Conservation (phyloP, 2,113 vertebrate genomes). For the Varanus salvator region DNA sequence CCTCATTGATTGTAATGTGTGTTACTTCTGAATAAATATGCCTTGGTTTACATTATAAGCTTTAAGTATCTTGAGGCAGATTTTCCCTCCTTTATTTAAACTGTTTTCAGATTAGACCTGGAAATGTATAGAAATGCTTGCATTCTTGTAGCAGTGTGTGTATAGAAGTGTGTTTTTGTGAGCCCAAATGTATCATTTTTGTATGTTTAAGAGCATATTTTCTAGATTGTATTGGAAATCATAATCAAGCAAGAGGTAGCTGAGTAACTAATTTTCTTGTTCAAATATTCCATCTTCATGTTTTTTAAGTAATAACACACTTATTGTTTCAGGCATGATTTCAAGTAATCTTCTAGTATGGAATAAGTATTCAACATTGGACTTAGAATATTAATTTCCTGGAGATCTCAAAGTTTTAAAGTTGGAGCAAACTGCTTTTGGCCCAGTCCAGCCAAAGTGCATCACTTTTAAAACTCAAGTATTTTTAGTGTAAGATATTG, state of each 20-base stretch:
- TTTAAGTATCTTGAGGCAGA: rapidly evolving
- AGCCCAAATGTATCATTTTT: not conserved
- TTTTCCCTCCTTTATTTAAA: not conserved
- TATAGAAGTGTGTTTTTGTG: not conserved
- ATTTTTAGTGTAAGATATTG: not conserved
- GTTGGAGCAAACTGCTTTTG: not conserved
- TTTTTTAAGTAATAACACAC: not conserved
- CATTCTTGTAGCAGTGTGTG: not conserved
- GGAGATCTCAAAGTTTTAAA: not conserved
- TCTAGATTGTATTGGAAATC: not conserved
- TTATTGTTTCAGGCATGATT: conserved; percentile 13
- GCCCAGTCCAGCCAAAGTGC: not conserved
- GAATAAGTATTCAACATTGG: not conserved
- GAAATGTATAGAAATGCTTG: conserved; percentile 40
- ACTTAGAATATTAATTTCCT: not conserved
- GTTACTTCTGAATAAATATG: not conserved
- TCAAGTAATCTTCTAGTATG: conserved; percentile 6
- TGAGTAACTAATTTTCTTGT: conserved; percentile 17
- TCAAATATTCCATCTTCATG: not conserved
- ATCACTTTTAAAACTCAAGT: not conserved
- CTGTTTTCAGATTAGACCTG: not conserved
- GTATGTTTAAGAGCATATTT: not conserved
- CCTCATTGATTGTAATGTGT: not conserved
- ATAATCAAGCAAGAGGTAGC: not conserved
- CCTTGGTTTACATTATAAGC: not conserved